These are phyloP conservation scores for Scaptomyza pallida DNA, from an alignment of 1,140 invertebrate species.

Conservation along the genomic window DNA sequence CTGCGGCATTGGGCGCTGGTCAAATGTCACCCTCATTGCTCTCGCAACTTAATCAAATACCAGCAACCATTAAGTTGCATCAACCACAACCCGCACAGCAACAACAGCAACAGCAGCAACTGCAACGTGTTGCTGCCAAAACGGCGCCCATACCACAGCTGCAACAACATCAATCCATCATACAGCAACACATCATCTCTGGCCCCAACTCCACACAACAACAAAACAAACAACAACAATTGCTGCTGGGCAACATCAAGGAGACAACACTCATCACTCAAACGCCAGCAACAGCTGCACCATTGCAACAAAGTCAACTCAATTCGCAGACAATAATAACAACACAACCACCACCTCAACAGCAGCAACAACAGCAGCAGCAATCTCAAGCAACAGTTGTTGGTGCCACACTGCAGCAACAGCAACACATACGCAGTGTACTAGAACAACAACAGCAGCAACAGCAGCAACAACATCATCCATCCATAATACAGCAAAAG, in stretches of 20 bases:
- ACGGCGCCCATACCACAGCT: conserved; percentile 71
- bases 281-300: conserved; percentile 52
- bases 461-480: conserved; percentile 67
- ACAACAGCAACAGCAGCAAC: conserved; percentile 30
- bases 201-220: conserved; percentile 54
- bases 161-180: conserved; percentile 82
- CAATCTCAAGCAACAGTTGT: conserved; percentile 6
- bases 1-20: conserved; percentile 56
- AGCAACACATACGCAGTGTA: conserved; percentile 58
- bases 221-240: conserved; percentile 69
- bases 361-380: conserved; percentile 68
- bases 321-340: conserved; percentile 82
- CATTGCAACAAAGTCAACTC: conserved; percentile 71
- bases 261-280: conserved; percentile 78
- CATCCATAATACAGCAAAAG: conserved; percentile 73
- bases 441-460: conserved; percentile 41
- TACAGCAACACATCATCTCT: conserved; percentile 79
- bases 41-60: conserved; percentile 78
- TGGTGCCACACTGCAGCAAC: conserved; percentile 15
- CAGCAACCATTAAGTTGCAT: conserved; percentile 80
- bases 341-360: conserved; percentile 53
- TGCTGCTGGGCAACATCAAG: conserved; percentile 68
- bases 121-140: conserved; percentile 42
- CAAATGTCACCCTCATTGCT: conserved; percentile 77
- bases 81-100: conserved; percentile 55